Conservation (phyloP, 2,113 vertebrate genomes). For the Pachyramphus minor region DNA sequence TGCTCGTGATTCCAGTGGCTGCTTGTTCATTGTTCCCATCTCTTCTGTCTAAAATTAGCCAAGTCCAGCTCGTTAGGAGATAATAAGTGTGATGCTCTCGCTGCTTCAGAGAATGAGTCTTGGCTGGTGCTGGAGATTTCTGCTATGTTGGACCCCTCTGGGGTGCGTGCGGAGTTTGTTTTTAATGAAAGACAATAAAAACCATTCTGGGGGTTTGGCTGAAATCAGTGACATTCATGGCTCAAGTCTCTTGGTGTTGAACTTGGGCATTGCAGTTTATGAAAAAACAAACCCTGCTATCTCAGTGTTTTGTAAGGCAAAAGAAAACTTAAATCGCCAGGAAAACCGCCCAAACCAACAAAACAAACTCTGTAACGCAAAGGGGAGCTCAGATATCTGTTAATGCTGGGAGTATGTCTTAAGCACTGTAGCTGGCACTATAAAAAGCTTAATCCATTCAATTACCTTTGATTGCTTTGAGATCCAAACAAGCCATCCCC, state of each 20-base stretch:
- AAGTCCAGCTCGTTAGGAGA: not conserved
- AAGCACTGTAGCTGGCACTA: not conserved
- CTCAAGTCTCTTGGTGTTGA: not conserved
- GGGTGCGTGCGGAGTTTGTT: not conserved
- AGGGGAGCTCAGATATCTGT: not conserved
- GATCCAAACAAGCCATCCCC: not conserved
- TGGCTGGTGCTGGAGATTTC: not conserved
- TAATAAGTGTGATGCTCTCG: not conserved
- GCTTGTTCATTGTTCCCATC: not conserved
- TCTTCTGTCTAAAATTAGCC: conserved; percentile 8
- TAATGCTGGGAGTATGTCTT: not conserved
- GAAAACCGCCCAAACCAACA: not conserved
- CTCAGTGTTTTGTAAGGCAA: not conserved
- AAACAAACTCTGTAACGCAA: not conserved
- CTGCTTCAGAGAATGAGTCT: not conserved
- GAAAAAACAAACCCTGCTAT: not conserved
- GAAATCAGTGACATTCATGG: not conserved
- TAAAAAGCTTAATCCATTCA: not conserved
- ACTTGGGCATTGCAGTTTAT: not conserved
- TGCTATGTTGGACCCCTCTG: not conserved
- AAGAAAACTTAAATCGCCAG: not conserved
- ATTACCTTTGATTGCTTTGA: not conserved
- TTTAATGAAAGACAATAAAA: not conserved
- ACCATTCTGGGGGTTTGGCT: not conserved
- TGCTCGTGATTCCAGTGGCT: not conserved